These are phyloP conservation scores for Okapia johnstoni DNA, from an alignment of 2,113 vertebrate genomes.

Conservation along the genomic window DNA sequence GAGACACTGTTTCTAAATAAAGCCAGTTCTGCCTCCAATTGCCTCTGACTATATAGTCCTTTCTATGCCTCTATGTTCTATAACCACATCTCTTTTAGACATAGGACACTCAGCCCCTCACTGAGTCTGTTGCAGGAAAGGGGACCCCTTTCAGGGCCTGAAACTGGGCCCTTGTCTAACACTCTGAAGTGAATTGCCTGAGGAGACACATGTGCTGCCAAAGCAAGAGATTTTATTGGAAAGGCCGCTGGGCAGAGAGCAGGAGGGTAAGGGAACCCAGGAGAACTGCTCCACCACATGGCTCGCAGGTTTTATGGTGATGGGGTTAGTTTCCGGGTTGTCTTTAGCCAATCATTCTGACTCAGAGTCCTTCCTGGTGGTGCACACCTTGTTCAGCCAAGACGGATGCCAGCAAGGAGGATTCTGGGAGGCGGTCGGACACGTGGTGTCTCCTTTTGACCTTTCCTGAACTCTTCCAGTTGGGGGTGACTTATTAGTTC, in stretches of 20 bases:
- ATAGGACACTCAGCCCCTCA: neutral
- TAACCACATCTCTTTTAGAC: neutral
- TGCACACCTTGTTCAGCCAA: accelerated
- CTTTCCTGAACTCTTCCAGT: neutral
- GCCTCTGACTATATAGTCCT: neutral
- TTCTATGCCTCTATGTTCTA: neutral
- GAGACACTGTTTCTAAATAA: neutral
- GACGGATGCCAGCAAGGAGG: neutral
- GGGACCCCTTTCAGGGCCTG: neutral
- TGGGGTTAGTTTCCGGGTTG: neutral
- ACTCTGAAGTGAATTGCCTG: neutral
- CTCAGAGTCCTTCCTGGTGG: neutral
- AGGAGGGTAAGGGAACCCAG: neutral
- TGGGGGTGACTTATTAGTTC: accelerated
- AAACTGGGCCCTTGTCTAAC: neutral
- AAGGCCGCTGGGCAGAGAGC: accelerated
- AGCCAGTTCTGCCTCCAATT: neutral
- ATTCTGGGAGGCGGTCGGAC: neutral
- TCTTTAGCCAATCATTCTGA: neutral
- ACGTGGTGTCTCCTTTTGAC: neutral
- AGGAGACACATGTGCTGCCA: neutral
- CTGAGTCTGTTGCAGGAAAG: neutral
- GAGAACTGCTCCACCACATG: neutral
- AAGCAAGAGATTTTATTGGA: neutral
- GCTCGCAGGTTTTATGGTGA: neutral